Conservation (phyloP, 2,113 vertebrate genomes). For the Heteronetta atricapilla region DNA sequence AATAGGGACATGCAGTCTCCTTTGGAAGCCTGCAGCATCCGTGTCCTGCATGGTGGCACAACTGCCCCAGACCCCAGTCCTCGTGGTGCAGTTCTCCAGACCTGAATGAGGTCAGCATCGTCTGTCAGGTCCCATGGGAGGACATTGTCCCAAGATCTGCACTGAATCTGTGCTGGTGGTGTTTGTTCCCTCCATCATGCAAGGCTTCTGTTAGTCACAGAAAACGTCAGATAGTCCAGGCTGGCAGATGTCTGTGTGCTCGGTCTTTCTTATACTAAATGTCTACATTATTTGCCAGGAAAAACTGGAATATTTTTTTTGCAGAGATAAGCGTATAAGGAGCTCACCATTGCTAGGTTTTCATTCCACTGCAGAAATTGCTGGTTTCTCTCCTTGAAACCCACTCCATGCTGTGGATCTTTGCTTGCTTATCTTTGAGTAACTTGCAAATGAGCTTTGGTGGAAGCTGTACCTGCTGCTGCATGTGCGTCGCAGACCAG, state of each 20-base stretch:
- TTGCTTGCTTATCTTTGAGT: neutral
- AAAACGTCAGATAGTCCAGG: neutral
- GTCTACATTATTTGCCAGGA: neutral
- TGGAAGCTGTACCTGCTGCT: neutral
- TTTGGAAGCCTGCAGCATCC: neutral
- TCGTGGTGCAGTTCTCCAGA: accelerated
- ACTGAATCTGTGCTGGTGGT: accelerated
- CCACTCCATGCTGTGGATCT: accelerated
- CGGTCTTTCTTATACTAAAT: accelerated
- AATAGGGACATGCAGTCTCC: accelerated
- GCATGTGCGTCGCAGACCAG: accelerated
- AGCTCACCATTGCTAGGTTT: neutral
- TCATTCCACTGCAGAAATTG: neutral
- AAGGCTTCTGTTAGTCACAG: neutral
- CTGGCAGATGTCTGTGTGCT: neutral
- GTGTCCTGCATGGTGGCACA: neutral
- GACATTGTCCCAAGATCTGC: neutral
- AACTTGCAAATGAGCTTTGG: accelerated
- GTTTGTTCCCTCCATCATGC: neutral
- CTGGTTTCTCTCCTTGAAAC: neutral
- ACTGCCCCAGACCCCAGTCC: neutral
- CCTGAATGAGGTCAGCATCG: neutral
- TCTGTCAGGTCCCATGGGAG: neutral
- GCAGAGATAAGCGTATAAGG: neutral
- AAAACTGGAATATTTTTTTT: neutral